Conservation (phyloP, 2,888 invertebrate genomes). For the Odontocolon sp. region DNA sequence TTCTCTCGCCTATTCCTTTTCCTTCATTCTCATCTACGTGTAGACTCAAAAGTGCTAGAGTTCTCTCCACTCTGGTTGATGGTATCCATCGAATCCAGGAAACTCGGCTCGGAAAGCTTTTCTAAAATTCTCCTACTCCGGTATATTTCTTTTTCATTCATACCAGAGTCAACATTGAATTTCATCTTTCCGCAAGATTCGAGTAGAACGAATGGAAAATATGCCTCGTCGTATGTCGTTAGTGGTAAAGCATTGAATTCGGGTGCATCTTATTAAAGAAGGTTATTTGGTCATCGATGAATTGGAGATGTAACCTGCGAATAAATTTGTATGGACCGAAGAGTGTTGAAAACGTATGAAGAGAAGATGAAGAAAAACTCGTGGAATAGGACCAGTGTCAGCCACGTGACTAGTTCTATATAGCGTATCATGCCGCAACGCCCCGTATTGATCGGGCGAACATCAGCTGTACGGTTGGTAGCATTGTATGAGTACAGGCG, state of each 20-base stretch:
- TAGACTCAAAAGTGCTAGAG: neutral
- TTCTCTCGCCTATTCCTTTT: neutral
- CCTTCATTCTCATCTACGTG: conserved; percentile 17
- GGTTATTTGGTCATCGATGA: too few species aligned
- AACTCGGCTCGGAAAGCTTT: conserved; percentile 6
- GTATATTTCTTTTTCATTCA: neutral
- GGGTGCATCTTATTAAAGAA: too few species aligned
- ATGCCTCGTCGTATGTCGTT: too few species aligned
- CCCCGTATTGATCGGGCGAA: conserved; percentile 76
- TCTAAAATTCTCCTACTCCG: neutral
- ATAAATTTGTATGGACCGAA: neutral
- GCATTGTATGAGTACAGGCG: conserved; percentile 62
- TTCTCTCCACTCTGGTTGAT: neutral
- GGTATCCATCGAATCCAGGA: neutral
- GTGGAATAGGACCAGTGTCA: conserved; percentile 69
- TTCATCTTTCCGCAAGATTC: too few species aligned
- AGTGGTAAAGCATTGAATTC: too few species aligned
- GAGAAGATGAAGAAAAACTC: conserved; percentile 44
- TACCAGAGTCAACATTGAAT: neutral
- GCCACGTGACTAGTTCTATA: conserved; percentile 73
- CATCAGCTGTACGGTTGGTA: conserved; percentile 75
- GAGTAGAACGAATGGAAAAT: too few species aligned
- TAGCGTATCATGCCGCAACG: conserved; percentile 76
- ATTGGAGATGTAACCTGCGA: too few species aligned
- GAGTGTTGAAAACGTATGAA: neutral